Evolutionary conservation across 2,888 invertebrate genomes (phyloP).

Genomic region (Podotricha telesiphe): DNA sequence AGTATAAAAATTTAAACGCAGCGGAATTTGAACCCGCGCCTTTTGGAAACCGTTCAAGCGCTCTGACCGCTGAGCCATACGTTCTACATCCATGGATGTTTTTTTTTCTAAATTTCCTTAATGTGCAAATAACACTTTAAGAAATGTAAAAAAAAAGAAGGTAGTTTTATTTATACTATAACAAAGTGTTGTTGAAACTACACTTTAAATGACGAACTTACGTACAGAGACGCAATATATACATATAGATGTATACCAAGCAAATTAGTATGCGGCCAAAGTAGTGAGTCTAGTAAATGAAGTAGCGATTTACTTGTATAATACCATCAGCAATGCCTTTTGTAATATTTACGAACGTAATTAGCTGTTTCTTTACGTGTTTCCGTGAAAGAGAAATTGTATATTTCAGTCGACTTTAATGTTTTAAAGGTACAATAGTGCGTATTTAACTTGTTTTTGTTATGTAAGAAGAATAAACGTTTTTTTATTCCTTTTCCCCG

Average conservation of each 20-base stretch:
- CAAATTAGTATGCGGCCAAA: constrained; percentile 33
- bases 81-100: too few species aligned
- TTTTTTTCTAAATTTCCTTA: too few species aligned
- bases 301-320: constrained; percentile 33
- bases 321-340: constrained; percentile 30
- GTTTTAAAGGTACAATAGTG: background rate
- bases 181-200: background rate
- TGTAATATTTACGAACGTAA: constrained; percentile 44
- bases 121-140: too few species aligned
- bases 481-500: too few species aligned
- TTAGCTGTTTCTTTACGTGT: constrained; percentile 40
- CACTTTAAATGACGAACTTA: background rate
- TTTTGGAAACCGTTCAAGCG: too few species aligned
- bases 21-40: too few species aligned
- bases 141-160: too few species aligned
- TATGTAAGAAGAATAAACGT: background rate
- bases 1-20: too few species aligned
- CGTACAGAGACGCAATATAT: background rate
- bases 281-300: constrained; percentile 29
- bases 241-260: constrained; percentile 6
- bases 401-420: constrained; percentile 4
- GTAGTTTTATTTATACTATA: background rate
- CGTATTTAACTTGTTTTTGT: background rate
- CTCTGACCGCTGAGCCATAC: too few species aligned
- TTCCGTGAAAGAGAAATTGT: constrained; percentile 40